Evolutionary conservation across 2,113 vertebrate genomes (phyloP), one percentile per base, ranked within the genome.

Genomic region (Coturnix japonica): DNA sequence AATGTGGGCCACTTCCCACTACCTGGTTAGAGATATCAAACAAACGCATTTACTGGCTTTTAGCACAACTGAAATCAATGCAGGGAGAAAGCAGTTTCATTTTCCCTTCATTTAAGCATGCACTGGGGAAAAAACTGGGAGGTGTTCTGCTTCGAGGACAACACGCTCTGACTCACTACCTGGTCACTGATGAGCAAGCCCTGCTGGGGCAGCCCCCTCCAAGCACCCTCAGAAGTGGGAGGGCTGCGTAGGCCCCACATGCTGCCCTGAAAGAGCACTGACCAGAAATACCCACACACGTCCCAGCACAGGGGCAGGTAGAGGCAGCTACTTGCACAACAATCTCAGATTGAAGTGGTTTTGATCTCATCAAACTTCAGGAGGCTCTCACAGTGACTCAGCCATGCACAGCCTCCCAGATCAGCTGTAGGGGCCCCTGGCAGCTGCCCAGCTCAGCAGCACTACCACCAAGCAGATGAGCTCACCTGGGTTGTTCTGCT

Each of bases 271-370:
- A 4, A 25, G 23, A 44, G 56, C 14, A 13, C 51, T 31, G 57
- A 15, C 81, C 9, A 35, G 49, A 64, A 80, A 46, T 6, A 30
- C 2, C 33, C 46, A 7, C 70, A 13, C 1, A 2, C 1, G 7
- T 13, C 44, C 49, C 59, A 54, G 57, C 44, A 53, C 12, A n/a
- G 35, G 46, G n/a, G 44, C 39, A 23, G 13, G 65, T 33, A 47
- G 1, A 18, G 13, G 13, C 8, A 25, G 3, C 3, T 8, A 43
- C n/a, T 20, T 30, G 39, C 16, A 67, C 23, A 35, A 64, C 25
- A 89, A 94, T 79, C 39, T 44, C 71, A 91, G 71, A 56, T 80
- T 46, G 77, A 80, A 82, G n/a, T 57, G 49, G 56, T 81, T 70
- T 82, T 76, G 63, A 54, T 53, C 67, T 85, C 37, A 85, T 46